Conservation (phyloP, 2,888 invertebrate genomes). For the Himalopsyche anomala region DNA sequence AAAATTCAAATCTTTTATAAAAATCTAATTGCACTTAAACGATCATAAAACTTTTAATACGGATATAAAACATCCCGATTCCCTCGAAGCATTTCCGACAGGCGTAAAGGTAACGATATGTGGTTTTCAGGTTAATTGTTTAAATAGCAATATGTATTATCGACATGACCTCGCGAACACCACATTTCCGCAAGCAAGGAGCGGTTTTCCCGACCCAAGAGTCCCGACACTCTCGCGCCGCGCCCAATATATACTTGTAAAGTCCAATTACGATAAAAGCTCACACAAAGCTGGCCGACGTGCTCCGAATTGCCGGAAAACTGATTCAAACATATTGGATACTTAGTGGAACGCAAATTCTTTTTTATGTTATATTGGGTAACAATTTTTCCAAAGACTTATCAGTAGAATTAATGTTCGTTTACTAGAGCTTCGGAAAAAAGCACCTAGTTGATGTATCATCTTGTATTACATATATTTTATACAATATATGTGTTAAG, state of each 20-base stretch:
- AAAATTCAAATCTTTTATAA: too few relatives aligned
- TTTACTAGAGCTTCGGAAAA: too few relatives aligned
- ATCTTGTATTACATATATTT: too few relatives aligned
- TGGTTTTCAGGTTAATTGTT: background rate
- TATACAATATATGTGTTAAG: too few relatives aligned
- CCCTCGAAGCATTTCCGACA: background rate
- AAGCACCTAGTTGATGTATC: too few relatives aligned
- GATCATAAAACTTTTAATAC: too few relatives aligned
- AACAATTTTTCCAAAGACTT: too few relatives aligned
- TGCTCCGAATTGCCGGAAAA: slow-evolving; percentile 7
- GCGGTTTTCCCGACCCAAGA: slow-evolving; percentile 13
- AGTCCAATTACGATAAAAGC: slow-evolving; percentile 31
- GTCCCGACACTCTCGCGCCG: slow-evolving; percentile 5
- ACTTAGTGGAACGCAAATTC: too few relatives aligned
- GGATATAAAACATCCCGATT: too few relatives aligned
- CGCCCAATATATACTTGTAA: background rate
- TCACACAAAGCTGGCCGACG: background rate
- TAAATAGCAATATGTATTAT: background rate
- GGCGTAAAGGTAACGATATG: background rate
- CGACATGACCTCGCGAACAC: slow-evolving; percentile 13
- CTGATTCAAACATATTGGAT: background rate
- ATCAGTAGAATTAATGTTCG: too few relatives aligned
- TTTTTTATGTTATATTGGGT: too few relatives aligned
- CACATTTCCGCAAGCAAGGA: slow-evolving; percentile 16
- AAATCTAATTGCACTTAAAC: too few relatives aligned